Conservation (phyloP, 1,140 invertebrate species). For the Eubasilissa regina region DNA sequence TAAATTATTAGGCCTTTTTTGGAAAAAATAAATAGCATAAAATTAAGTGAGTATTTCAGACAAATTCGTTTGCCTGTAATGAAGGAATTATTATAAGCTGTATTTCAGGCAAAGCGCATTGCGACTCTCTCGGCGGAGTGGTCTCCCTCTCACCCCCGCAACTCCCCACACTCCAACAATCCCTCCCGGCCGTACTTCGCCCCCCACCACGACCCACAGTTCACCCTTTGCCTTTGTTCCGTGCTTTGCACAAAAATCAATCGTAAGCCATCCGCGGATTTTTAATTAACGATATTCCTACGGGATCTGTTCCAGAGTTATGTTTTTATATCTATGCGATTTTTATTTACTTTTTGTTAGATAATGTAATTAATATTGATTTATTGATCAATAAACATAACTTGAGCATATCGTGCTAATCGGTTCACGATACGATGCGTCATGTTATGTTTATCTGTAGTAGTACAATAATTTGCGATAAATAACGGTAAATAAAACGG, state of each 20-base stretch:
- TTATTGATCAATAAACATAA: too few relatives aligned
- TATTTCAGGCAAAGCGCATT: conserved; percentile 26
- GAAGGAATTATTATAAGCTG: conserved; percentile 29
- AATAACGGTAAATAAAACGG: too few relatives aligned
- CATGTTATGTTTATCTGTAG: too few relatives aligned
- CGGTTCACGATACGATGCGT: too few relatives aligned
- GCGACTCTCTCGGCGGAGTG: conserved; percentile 17
- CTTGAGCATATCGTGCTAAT: too few relatives aligned
- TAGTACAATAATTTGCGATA: too few relatives aligned
- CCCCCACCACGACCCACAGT: neutral
- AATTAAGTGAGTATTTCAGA: too few relatives aligned
- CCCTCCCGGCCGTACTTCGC: neutral
- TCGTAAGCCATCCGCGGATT: conserved; percentile 34
- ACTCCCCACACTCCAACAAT: neutral
- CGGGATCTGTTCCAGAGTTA: neutral
- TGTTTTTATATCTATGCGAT: too few relatives aligned
- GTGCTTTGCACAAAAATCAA: conserved; percentile 31
- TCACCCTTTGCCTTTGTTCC: neutral
- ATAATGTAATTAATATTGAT: too few relatives aligned
- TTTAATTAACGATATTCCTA: conserved; percentile 43
- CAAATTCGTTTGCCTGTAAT: conserved; percentile 3
- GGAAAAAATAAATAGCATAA: too few relatives aligned
- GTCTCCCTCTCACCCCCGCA: neutral
- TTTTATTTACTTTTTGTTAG: too few relatives aligned
- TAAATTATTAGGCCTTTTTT: too few relatives aligned